Conservation (phyloP, 2,797 vertebrate species). For the Gobio occitaniae region DNA sequence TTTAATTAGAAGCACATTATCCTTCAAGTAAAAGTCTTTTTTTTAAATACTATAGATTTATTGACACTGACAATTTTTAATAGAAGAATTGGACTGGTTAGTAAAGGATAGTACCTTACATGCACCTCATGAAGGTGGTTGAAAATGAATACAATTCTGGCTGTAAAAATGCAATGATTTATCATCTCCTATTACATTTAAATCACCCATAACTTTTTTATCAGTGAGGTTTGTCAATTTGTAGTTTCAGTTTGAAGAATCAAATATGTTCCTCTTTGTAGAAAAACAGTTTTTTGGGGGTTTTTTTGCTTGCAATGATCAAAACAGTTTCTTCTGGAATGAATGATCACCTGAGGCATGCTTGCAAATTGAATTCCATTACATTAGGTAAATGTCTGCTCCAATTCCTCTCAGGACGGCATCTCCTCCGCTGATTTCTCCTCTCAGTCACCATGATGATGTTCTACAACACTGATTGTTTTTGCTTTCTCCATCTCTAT, state of each 20-base stretch:
- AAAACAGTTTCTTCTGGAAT: conserved; percentile 31
- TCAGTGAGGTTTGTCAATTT: conserved; percentile 24
- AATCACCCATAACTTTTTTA: conserved; percentile 30
- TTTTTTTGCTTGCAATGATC: conserved; percentile 19
- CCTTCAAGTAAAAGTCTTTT: not conserved
- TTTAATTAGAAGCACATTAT: not conserved
- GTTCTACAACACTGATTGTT: conserved; percentile 49
- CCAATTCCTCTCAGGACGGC: conserved; percentile 54
- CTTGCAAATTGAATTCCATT: conserved; percentile 38
- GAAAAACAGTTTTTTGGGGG: not conserved
- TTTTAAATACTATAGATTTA: not conserved
- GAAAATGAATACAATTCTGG: not conserved
- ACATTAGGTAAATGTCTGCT: conserved; percentile 52
- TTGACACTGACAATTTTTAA: not conserved
- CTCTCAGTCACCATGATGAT: conserved; percentile 58
- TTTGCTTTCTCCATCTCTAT: conserved; percentile 25
- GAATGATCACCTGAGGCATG: conserved; percentile 49
- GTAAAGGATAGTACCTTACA: not conserved
- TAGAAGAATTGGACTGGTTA: not conserved
- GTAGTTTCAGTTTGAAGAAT: conserved; percentile 18
- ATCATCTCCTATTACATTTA: conserved; percentile 14
- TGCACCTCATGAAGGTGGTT: not conserved
- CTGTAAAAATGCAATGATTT: conserved; percentile 29
- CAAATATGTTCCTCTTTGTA: conserved; percentile 9
- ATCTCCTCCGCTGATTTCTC: conserved; percentile 39